Evolutionary conservation across 2,888 invertebrate genomes (phyloP).

Genomic region (Nycteola revayana): DNA sequence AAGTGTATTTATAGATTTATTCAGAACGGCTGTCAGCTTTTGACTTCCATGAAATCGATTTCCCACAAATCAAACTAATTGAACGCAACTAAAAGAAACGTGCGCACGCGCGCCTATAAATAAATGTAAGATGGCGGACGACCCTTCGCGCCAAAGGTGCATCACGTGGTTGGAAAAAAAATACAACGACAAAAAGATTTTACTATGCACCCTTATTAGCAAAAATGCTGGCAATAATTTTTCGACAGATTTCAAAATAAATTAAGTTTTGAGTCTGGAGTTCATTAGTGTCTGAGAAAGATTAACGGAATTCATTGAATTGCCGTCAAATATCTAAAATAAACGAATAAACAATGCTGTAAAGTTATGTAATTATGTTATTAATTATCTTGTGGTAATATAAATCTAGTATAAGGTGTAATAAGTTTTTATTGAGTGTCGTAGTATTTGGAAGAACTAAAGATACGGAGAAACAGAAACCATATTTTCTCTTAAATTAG

Average conservation of each 20-base stretch:
- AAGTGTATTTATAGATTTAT: neutral
- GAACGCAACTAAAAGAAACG: slow-evolving; percentile 55
- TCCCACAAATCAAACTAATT: slow-evolving; percentile 68
- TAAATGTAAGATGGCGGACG: slow-evolving; percentile 52
- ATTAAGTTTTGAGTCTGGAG: too few species aligned
- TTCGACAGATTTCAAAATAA: neutral
- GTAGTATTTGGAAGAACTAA: too few species aligned
- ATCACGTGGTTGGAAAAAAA: slow-evolving; percentile 44
- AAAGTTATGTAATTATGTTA: too few species aligned
- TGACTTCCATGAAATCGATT: slow-evolving; percentile 33
- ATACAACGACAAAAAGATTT: slow-evolving; percentile 30
- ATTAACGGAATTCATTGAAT: too few species aligned
- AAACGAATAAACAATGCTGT: too few species aligned
- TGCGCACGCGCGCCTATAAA: slow-evolving; percentile 61
- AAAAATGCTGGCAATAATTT: slow-evolving; percentile 38
- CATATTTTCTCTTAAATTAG: too few species aligned
- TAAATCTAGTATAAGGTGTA: too few species aligned
- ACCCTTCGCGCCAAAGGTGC: slow-evolving; percentile 46
- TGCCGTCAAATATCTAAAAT: too few species aligned
- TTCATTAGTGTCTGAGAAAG: too few species aligned
- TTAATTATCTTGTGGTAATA: too few species aligned
- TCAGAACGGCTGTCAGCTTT: slow-evolving; percentile 4
- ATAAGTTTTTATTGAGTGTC: too few species aligned
- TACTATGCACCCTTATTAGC: slow-evolving; percentile 42
- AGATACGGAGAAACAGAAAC: too few species aligned